Evolutionary conservation across 1,140 invertebrate genomes (phyloP).

Genomic region (Zeugodacus cucurbitae): DNA sequence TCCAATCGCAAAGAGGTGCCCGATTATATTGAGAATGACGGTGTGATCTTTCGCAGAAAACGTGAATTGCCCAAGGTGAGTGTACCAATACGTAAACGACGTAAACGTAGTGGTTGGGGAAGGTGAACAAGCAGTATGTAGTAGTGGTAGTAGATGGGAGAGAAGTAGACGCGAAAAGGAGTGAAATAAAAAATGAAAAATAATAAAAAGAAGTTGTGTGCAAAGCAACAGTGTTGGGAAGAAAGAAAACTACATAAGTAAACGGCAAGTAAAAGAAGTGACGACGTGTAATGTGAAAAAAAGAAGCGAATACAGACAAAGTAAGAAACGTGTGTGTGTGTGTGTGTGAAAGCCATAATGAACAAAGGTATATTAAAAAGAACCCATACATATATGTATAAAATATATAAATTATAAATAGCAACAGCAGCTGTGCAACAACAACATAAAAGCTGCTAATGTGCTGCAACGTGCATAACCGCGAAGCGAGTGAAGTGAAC

Average conservation of each 20-base stretch:
- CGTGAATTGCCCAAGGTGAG: slow-evolving; percentile 78
- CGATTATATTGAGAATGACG: slow-evolving; percentile 91
- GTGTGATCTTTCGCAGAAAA: slow-evolving; percentile 75
- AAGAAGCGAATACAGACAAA: neutral
- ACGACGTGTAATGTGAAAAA: neutral
- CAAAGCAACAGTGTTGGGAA: neutral
- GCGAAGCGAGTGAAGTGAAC: slow-evolving; percentile 21
- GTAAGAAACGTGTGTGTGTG: neutral
- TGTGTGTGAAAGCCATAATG: neutral
- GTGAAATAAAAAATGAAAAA: neutral
- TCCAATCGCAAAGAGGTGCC: slow-evolving; percentile 81
- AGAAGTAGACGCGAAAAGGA: neutral
- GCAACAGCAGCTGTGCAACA: slow-evolving; percentile 1
- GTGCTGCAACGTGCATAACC: slow-evolving; percentile 2
- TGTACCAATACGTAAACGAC: slow-evolving; percentile 27
- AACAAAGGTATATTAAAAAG: neutral
- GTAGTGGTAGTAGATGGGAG: neutral
- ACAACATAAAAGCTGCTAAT: neutral
- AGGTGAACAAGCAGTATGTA: neutral
- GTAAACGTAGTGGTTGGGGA: neutral
- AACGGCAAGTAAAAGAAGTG: slow-evolving; percentile 20
- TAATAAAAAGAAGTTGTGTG: neutral
- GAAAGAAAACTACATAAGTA: neutral
- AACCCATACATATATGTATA: neutral
- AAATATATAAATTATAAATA: slow-evolving; percentile 5